These are phyloP conservation scores for Ammospiza nelsoni DNA, from an alignment of 2,113 vertebrate species.

Conservation along the genomic window DNA sequence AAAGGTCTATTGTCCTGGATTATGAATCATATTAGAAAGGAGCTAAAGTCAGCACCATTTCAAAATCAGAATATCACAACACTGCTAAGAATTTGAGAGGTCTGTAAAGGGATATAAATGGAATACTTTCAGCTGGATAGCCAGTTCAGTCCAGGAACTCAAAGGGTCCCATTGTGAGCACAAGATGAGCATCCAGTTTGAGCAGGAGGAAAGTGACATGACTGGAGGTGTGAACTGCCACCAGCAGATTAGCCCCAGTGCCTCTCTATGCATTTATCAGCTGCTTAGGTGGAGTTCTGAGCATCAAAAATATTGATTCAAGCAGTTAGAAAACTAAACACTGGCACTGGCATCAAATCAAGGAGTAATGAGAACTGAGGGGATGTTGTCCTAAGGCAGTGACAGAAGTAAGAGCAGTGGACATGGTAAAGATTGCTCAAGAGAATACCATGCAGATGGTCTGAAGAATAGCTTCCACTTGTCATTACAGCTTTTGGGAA, in stretches of 20 bases:
- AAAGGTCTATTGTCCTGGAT: background rate
- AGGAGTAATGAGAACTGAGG: background rate
- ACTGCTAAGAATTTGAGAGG: background rate
- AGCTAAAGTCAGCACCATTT: background rate
- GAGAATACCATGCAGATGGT: background rate
- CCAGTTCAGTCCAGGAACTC: background rate
- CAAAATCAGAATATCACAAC: background rate
- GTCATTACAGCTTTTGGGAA: background rate
- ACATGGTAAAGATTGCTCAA: background rate
- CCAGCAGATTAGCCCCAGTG: background rate
- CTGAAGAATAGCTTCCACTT: background rate
- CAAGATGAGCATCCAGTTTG: background rate
- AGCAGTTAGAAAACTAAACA: background rate
- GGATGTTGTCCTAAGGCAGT: background rate
- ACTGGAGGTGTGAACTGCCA: background rate
- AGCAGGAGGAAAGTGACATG: background rate
- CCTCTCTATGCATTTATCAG: background rate
- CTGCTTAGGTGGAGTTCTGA: background rate
- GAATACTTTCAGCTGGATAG: background rate
- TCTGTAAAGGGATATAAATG: background rate
- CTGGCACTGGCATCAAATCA: background rate
- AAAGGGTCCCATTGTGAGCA: background rate
- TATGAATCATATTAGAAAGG: background rate
- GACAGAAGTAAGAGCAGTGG: background rate
- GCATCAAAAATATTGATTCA: background rate